phyloP scores from a whole-genome alignment of 1,140 invertebrate species.

The Radopholus similis region DNA sequence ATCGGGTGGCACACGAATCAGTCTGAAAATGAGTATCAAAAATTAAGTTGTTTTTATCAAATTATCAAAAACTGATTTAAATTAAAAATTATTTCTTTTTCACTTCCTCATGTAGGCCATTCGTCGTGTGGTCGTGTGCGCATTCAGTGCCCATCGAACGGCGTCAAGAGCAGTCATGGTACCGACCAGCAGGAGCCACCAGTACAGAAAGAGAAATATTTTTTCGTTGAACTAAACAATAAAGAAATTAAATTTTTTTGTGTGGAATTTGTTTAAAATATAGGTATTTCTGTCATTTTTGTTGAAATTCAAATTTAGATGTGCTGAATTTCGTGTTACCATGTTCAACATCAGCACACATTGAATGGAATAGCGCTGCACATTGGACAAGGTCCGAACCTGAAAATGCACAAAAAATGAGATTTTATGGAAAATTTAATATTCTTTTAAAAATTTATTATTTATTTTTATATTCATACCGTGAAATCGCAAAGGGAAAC shows the following conservation, averaged over 20 bases:
- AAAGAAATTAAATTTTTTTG: constrained; percentile 40
- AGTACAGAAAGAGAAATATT: constrained; percentile 61
- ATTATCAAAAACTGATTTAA: no score
- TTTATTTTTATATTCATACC: constrained; percentile 11
- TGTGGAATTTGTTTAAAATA: constrained; percentile 58
- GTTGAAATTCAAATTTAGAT: constrained; percentile 1
- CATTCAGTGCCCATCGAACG: no score
- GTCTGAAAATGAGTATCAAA: no score
- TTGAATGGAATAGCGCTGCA: constrained; percentile 60
- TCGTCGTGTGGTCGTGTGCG: no score
- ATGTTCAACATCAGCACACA: constrained; percentile 54
- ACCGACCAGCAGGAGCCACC: constrained; percentile 60
- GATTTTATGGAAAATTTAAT: neutral
- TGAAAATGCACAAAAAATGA: constrained; percentile 3
- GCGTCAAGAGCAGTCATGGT: no score
- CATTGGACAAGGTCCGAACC: constrained; percentile 56
- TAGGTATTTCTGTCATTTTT: no score
- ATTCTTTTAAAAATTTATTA: neutral
- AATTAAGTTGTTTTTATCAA: no score
- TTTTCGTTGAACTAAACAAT: constrained; percentile 26
- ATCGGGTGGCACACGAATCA: no score
- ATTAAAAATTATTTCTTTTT: no score
- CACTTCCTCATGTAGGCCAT: no score
- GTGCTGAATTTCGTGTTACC: constrained; percentile 37
- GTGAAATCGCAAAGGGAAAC: constrained; percentile 62